Conservation (phyloP, 2,113 vertebrate genomes). For the Piprites chloris region DNA sequence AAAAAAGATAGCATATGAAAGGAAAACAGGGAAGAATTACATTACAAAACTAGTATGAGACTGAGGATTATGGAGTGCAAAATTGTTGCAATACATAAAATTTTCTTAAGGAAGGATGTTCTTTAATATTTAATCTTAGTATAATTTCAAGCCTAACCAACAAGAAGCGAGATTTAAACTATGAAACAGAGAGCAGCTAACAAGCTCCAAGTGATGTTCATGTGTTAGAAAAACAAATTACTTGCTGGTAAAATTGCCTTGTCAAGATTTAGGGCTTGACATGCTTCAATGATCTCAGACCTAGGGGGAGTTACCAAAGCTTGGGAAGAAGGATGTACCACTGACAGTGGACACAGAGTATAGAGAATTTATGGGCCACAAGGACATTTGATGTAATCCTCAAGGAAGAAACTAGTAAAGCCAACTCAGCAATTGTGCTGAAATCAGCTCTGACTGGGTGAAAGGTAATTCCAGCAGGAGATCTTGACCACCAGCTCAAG, state of each 20-base stretch:
- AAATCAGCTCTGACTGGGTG: background rate
- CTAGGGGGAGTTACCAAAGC: background rate
- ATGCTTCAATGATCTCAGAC: background rate
- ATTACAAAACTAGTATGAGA: background rate
- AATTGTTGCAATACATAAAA: background rate
- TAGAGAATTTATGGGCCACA: background rate
- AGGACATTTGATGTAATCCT: background rate
- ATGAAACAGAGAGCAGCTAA: background rate
- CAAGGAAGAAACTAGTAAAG: background rate
- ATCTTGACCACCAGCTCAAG: rapidly evolving
- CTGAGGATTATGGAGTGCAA: background rate
- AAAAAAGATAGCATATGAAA: background rate
- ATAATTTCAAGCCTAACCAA: background rate
- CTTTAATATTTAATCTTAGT: background rate
- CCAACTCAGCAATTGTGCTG: background rate
- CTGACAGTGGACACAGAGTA: background rate
- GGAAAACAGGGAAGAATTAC: background rate
- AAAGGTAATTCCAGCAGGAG: background rate
- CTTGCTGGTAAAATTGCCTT: background rate
- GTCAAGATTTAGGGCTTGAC: background rate
- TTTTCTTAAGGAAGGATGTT: background rate
- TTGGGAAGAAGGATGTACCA: background rate
- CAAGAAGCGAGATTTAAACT: background rate
- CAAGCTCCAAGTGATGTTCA: background rate
- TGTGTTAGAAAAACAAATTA: background rate